Conservation (phyloP, 2,797 vertebrate genomes). For the Numenius phaeopus region DNA sequence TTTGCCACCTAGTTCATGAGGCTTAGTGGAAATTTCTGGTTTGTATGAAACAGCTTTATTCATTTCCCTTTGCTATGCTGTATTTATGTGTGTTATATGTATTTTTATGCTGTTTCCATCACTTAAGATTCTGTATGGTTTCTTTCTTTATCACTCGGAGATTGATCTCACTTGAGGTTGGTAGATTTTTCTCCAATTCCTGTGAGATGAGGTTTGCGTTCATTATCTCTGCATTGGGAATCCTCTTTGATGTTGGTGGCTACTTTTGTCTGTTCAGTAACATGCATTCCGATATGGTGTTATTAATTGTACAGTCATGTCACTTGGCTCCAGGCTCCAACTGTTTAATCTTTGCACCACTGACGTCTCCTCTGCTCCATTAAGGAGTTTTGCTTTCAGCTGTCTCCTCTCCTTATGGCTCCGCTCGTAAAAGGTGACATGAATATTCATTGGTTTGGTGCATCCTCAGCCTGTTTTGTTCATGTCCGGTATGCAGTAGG, state of each 20-base stretch:
- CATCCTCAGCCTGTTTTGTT: constrained; percentile 19
- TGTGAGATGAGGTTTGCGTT: not conserved
- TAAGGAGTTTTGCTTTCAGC: not conserved
- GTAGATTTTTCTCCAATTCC: not conserved
- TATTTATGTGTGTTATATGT: not conserved
- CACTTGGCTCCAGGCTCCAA: not conserved
- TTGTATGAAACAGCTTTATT: not conserved
- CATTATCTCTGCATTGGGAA: not conserved
- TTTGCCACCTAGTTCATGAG: not conserved
- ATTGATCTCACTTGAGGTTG: not conserved
- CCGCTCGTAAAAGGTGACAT: not conserved
- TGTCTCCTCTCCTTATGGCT: not conserved
- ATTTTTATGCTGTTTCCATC: not conserved
- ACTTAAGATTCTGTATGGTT: not conserved
- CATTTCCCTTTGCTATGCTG: not conserved
- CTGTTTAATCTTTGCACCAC: not conserved
- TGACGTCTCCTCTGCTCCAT: not conserved
- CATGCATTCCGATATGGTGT: not conserved
- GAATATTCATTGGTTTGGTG: not conserved
- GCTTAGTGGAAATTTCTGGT: constrained; percentile 1
- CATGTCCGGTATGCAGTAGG: not conserved
- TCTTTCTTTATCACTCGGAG: not conserved
- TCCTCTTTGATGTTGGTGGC: not conserved
- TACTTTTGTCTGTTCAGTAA: not conserved
- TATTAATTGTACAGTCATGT: not conserved